Evolutionary conservation across 2,888 invertebrate genomes (phyloP).

Genomic region (Vannuccia rotundouncinata): DNA sequence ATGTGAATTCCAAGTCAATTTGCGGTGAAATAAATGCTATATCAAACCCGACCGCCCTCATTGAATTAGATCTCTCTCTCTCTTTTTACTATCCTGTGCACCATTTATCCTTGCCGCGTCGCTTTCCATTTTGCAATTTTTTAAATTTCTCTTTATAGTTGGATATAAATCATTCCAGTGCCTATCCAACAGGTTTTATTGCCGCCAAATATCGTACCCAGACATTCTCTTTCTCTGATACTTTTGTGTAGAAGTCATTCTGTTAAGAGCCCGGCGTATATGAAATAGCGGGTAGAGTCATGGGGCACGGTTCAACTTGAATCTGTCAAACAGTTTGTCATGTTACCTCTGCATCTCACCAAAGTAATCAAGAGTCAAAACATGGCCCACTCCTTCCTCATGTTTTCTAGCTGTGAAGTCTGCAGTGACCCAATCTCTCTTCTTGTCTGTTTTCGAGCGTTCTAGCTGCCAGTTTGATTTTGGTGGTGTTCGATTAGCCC

Average conservation of each 20-base stretch:
- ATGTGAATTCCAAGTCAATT: too few relatives aligned
- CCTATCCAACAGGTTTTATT: conserved; percentile 15
- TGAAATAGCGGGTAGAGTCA: background rate
- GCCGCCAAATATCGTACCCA: background rate
- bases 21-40: too few relatives aligned
- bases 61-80: too few relatives aligned
- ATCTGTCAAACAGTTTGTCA: conserved; percentile 26
- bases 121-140: background rate
- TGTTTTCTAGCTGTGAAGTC: background rate
- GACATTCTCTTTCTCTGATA: background rate
- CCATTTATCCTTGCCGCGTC: conserved; percentile 10
- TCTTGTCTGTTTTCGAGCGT: background rate
- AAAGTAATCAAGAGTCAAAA: background rate
- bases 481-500: background rate
- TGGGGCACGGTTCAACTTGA: background rate
- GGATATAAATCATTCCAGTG: conserved; percentile 2
- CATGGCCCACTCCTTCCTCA: background rate
- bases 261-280: too few relatives aligned
- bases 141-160: conserved; percentile 3
- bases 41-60: too few relatives aligned
- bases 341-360: background rate
- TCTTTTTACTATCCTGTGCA: too few relatives aligned
- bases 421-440: background rate
- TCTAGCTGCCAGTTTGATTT: background rate
- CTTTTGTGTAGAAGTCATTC: background rate